Base-by-base conservation (phyloP, 2,797 vertebrate genomes). In the Sebastes diploproa region DNA sequence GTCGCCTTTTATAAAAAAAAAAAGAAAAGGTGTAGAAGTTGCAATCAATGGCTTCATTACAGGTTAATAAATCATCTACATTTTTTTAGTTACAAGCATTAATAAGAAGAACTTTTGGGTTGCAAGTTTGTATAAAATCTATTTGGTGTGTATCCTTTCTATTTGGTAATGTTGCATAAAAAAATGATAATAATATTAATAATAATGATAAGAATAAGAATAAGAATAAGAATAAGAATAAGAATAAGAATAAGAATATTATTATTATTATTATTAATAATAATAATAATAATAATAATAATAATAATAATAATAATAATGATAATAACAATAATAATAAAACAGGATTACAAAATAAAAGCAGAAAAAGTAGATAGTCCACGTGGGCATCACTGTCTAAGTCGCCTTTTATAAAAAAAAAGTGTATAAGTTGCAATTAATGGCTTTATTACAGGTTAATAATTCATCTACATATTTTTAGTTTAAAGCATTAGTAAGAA, bases 181-280 rank as follows among this genome's bases (percentile, higher is more conserved):
- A 27, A 58, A 14, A 38, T 1, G 0, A 27, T 27, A 27, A 27
- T 14, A 5, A 38, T 38, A 13, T 6, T 42, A 14, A 6, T 27
- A 18, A 2, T 12, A 13, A 25, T 42, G 25, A 42, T 42, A 42
- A 42, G 2, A 42, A 42, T 2, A 42, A 14, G 2, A 38, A 18
- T 13, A 22, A 8, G 7, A 32, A 27, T 0, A 27, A 32, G 1
- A 30, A 7, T 0, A 30, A 30, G 2, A 32, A 32, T 0, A 32
- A 8, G 7, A 32, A 32, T 3, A 30, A 7, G 1, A 30, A 30
- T 0, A 32, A 32, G 0, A 30, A 7, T 32, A 32, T 1, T 30
- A 30, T 23, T 23, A 23, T 23, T 23, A 23, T 23, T 23, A 23
- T 2, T 23, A 23, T 23, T 23, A 23, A 23, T 2, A 23, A 2